phyloP scores from a whole-genome alignment of 2,888 invertebrate species.

The Bellardia bayeri region DNA sequence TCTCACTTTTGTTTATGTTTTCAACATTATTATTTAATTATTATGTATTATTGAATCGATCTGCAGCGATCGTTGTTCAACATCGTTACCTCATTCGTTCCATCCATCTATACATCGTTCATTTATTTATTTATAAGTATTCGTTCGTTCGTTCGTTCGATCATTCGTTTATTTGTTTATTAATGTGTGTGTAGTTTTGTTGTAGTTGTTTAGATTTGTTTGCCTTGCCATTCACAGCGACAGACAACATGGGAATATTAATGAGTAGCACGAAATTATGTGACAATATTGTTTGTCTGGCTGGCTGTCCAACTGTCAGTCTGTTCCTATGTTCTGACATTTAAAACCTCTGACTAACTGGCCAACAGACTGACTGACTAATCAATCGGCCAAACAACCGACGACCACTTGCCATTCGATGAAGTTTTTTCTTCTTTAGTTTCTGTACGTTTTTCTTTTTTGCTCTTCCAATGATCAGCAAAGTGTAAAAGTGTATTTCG shows the following conservation, averaged over 20 bases:
- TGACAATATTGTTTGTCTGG: slow-evolving; percentile 74
- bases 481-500: slow-evolving; percentile 65
- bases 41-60: slow-evolving; percentile 52
- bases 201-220: slow-evolving; percentile 62
- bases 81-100: slow-evolving; percentile 31
- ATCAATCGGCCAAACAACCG: slow-evolving; percentile 23
- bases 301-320: slow-evolving; percentile 52
- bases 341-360: slow-evolving; percentile 34
- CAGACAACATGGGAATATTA: slow-evolving; percentile 82
- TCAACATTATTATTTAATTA: slow-evolving; percentile 47
- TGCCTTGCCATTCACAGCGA: slow-evolving; percentile 75
- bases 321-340: slow-evolving; percentile 16
- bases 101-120: slow-evolving; percentile 35
- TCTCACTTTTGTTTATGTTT: slow-evolving; percentile 15
- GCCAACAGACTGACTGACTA: slow-evolving; percentile 9
- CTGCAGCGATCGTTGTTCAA: slow-evolving; percentile 31
- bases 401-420: slow-evolving; percentile 57
- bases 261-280: slow-evolving; percentile 77
- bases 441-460: slow-evolving; percentile 1
- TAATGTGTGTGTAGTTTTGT: neutral
- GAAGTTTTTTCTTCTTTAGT: neutral
- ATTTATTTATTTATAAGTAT: slow-evolving; percentile 10
- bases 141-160: slow-evolving; percentile 8
- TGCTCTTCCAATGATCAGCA: slow-evolving; percentile 42
- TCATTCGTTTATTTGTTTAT: neutral